A percentile compares a stretch with the other conserved stretches of the same genome.
Conservation (phyloP, 2,797 vertebrate genomes). For the Hylomyscus alleni region DNA sequence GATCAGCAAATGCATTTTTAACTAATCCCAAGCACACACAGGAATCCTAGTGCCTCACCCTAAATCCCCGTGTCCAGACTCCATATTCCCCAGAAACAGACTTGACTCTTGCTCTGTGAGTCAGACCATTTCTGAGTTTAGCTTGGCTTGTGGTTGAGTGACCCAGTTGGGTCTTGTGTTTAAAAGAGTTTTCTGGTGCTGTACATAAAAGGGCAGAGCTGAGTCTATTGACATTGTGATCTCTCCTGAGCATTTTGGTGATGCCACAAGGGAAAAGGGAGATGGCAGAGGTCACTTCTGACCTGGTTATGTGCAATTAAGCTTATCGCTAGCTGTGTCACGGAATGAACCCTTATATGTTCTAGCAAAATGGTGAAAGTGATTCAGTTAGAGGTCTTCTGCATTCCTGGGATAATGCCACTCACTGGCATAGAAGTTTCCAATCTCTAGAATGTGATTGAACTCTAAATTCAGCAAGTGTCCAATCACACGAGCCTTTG, state of each 20-base stretch:
- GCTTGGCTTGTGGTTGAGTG: constrained; percentile 4
- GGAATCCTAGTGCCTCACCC: not conserved
- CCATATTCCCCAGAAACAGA: not conserved
- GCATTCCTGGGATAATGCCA: constrained; percentile 66
- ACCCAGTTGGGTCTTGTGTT: constrained; percentile 31
- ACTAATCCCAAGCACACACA: constrained; percentile 35
- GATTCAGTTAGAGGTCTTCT: constrained; percentile 83
- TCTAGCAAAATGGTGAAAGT: constrained; percentile 70
- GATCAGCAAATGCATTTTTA: not conserved
- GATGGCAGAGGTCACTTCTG: constrained; percentile 78
- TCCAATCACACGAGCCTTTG: constrained; percentile 30
- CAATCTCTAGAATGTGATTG: constrained; percentile 42
- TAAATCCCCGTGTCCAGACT: not conserved
- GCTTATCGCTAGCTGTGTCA: constrained; percentile 73
- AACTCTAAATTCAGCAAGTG: constrained; percentile 40
- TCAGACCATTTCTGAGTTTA: not conserved
- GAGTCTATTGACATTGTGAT: constrained; percentile 70
- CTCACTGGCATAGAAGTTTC: constrained; percentile 26
- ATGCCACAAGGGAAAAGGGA: constrained; percentile 81
- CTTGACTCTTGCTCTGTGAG: not conserved
- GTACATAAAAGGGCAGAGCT: not conserved
- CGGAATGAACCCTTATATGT: constrained; percentile 82
- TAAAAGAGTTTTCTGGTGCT: not conserved
- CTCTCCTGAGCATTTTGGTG: constrained; percentile 79
- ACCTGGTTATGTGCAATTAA: constrained; percentile 84